Conservation (phyloP, 2,797 vertebrate genomes). For the Nannoperca australis region DNA sequence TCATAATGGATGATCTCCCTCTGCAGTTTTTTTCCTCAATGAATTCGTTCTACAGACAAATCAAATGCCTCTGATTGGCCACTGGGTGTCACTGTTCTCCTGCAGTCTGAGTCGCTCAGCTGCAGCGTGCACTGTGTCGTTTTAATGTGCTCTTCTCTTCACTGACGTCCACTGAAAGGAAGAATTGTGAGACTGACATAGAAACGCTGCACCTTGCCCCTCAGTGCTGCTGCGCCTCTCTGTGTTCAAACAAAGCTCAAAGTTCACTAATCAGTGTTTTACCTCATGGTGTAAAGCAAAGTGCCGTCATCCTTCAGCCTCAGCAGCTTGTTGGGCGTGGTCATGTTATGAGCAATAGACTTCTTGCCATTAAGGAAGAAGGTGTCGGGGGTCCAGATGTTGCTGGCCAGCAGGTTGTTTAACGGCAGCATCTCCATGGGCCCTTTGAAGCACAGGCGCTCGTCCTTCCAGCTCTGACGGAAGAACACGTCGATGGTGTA, state of each 20-base stretch:
- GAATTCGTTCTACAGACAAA: not conserved
- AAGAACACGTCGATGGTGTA: constrained; percentile 98
- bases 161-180: not conserved
- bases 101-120: constrained; percentile 2
- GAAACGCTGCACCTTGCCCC: not conserved
- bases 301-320: constrained; percentile 94
- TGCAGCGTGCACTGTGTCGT: not conserved
- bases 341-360: constrained; percentile 97
- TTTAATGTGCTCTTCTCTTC: not conserved
- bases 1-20: constrained; percentile 49
- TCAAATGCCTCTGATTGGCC: constrained; percentile 31
- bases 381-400: constrained; percentile 97
- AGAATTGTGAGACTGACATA: not conserved
- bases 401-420: constrained; percentile 96
- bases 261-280: constrained; percentile 14
- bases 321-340: constrained; percentile 95
- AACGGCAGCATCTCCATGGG: constrained; percentile 94
- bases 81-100: constrained; percentile 69
- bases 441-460: constrained; percentile 95
- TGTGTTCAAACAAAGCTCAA: not conserved
- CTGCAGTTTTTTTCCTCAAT: not conserved
- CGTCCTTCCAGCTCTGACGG: constrained; percentile 96
- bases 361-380: constrained; percentile 98
- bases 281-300: constrained; percentile 96
- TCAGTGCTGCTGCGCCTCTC: not conserved